Evolutionary conservation across 2,113 vertebrate species (phyloP).

Genomic region (Psilopsiagon aurifrons): DNA sequence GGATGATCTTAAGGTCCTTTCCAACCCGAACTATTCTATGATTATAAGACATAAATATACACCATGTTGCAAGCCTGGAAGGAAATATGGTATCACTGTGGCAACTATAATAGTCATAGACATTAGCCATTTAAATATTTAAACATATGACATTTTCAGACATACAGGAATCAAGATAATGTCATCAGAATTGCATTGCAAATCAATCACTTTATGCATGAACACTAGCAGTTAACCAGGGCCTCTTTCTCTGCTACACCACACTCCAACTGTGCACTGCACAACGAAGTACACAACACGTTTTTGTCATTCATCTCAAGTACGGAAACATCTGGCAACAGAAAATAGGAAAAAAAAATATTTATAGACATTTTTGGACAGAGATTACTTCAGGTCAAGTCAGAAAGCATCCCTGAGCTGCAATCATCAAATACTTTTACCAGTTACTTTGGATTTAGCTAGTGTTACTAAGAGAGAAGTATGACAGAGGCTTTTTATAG

Average conservation of each 20-base stretch:
- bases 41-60: neutral
- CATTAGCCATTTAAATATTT: neutral
- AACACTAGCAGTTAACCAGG: neutral
- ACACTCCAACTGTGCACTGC: neutral
- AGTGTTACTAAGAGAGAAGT: slow-evolving; percentile 18
- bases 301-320: neutral
- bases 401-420: neutral
- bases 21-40: too few species aligned
- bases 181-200: neutral
- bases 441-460: slow-evolving; percentile 44
- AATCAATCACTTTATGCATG: neutral
- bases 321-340: slow-evolving; percentile 50
- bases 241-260: neutral
- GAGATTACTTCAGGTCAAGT: slow-evolving; percentile 46
- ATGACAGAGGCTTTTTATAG: slow-evolving; percentile 23
- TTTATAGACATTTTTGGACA: slow-evolving; percentile 38
- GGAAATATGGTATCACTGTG: neutral
- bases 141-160: neutral
- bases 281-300: neutral
- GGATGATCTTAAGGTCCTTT: too few species aligned
- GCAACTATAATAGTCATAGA: neutral
- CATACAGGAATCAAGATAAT: neutral
- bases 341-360: neutral
- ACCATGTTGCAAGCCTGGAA: neutral
- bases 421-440: slow-evolving; percentile 38